A percentile compares a stretch with the other conserved stretches of the same genome.
Conservation (phyloP, 2,113 vertebrate genomes). For the Triplophysa rosa region DNA sequence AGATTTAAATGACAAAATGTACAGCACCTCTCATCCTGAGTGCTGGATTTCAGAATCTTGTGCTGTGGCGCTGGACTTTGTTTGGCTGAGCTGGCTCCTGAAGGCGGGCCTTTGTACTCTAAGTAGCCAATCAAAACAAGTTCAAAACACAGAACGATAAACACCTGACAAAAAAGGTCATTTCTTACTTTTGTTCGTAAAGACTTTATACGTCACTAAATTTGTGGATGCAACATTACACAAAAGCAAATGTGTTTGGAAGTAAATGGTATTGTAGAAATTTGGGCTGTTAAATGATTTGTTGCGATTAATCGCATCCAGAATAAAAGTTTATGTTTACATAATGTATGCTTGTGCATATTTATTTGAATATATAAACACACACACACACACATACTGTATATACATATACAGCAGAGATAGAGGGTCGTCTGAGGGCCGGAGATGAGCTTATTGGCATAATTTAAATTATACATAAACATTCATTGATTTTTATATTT, state of each 20-base stretch:
- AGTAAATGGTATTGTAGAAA: too few relatives aligned
- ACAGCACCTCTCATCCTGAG: slow-evolving; percentile 68
- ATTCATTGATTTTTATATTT: too few relatives aligned
- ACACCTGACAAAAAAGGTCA: neutral
- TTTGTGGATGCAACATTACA: too few relatives aligned
- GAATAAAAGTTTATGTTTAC: too few relatives aligned
- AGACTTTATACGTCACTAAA: neutral
- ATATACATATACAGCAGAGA: slow-evolving; percentile 77
- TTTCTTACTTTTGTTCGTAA: too few relatives aligned
- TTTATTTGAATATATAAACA: too few relatives aligned
- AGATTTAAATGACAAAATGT: neutral
- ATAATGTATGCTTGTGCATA: too few relatives aligned
- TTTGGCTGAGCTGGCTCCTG: slow-evolving; percentile 89
- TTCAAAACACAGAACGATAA: neutral
- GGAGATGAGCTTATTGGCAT: slow-evolving; percentile 97
- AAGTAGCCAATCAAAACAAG: slow-evolving; percentile 37
- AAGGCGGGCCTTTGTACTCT: slow-evolving; percentile 88
- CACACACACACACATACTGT: too few relatives aligned
- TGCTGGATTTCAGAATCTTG: slow-evolving; percentile 76
- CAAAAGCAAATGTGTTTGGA: too few relatives aligned
- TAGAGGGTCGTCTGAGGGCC: slow-evolving; percentile 87
- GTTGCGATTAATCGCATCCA: too few relatives aligned
- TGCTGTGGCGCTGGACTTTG: slow-evolving; percentile 92
- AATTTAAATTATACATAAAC: too few relatives aligned
- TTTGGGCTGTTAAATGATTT: too few relatives aligned